Conservation (phyloP, 2,113 vertebrate species). For the Muscicapa adusta region DNA sequence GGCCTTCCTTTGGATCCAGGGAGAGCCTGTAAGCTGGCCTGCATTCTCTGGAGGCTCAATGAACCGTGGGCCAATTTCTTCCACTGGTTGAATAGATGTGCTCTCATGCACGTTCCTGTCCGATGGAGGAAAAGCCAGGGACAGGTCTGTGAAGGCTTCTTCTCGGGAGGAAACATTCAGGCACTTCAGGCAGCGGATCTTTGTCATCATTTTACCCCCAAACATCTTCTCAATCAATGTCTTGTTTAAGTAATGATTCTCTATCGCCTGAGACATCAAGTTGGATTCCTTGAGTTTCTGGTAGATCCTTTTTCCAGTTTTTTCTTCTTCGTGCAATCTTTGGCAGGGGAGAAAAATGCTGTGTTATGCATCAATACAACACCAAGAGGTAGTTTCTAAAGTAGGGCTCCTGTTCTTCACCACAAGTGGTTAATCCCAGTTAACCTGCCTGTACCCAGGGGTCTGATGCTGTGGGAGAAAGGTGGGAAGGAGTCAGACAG, state of each 20-base stretch:
- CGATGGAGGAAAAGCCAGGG: constrained; percentile 75
- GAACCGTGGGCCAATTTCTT: constrained; percentile 26
- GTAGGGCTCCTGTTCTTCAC: not conserved
- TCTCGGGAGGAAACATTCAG: constrained; percentile 78
- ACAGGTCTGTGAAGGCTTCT: constrained; percentile 83
- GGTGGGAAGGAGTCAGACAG: not conserved
- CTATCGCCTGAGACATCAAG: constrained; percentile 28
- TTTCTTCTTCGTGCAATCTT: constrained; percentile 83
- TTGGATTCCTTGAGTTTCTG: constrained; percentile 74
- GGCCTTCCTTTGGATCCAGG: constrained; percentile 45
- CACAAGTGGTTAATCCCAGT: not conserved
- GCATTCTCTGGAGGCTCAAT: not conserved
- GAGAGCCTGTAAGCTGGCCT: not conserved
- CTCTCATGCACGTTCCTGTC: not conserved
- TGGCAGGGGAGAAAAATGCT: not conserved
- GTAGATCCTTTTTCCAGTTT: constrained; percentile 75
- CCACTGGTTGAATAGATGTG: constrained; percentile 14
- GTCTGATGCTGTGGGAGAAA: not conserved
- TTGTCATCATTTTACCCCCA: constrained; percentile 81
- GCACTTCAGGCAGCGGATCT: constrained; percentile 78
- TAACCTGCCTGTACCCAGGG: not conserved
- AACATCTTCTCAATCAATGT: constrained; percentile 83
- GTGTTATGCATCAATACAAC: not conserved
- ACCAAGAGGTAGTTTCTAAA: not conserved
- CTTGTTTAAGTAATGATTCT: constrained; percentile 35